phyloP scores from a whole-genome alignment of 2,113 vertebrate species.

The Perca fluviatilis region DNA sequence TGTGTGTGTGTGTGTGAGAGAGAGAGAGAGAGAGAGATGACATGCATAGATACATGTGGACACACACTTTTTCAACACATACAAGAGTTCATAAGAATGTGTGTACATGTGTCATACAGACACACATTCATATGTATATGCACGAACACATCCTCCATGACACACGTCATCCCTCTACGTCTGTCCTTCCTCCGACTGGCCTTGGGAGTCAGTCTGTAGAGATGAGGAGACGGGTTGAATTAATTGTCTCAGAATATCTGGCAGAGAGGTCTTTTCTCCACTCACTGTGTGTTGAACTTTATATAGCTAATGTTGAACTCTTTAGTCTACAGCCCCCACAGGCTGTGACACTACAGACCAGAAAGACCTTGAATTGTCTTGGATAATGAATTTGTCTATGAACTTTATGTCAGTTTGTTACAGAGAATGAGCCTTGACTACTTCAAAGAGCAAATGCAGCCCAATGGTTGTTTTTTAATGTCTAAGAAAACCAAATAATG shows the following conservation, averaged over 20 bases:
- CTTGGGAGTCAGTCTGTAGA: constrained; percentile 56
- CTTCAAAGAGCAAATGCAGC: constrained; percentile 57
- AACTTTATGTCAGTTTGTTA: constrained; percentile 60
- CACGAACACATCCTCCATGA: constrained; percentile 30
- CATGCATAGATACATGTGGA: not conserved
- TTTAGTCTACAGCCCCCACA: constrained; percentile 45
- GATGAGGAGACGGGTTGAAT: constrained; percentile 53
- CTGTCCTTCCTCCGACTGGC: constrained; percentile 54
- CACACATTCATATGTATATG: constrained; percentile 32
- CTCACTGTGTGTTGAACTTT: constrained; percentile 60
- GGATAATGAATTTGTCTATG: constrained; percentile 56
- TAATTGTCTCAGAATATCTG: constrained; percentile 58
- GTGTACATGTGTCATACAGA: constrained; percentile 15
- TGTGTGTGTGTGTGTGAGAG: not conserved
- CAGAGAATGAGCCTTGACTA: constrained; percentile 53
- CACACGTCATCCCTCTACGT: constrained; percentile 36
- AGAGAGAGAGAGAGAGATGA: too few relatives aligned
- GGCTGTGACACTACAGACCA: constrained; percentile 45
- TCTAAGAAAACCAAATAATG: constrained; percentile 52
- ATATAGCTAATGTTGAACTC: constrained; percentile 56
- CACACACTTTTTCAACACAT: constrained; percentile 6
- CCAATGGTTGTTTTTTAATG: not conserved
- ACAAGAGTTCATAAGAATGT: not conserved
- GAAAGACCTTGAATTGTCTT: constrained; percentile 56
- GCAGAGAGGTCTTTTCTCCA: constrained; percentile 31